Evolutionary conservation across 2,797 vertebrate species (phyloP), one percentile per base, ranked within the genome.

Genomic region (Tragopan temminckii): DNA sequence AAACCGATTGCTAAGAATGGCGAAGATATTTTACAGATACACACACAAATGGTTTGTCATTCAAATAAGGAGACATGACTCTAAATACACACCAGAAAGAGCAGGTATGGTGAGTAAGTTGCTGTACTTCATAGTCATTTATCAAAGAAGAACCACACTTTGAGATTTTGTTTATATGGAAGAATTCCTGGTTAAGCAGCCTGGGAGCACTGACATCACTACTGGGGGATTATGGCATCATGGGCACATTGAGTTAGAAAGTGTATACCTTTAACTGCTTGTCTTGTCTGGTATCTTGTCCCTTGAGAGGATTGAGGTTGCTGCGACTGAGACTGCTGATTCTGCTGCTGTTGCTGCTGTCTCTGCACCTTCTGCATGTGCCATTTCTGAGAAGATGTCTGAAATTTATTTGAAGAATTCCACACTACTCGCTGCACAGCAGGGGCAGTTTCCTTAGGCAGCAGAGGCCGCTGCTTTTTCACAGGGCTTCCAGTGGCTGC

Each of bases 241-340:
- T 35, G 61, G 71, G 93, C 72, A 82, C 69, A 88, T 24, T 81
- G 78, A 78, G 78, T 90, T 62, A 96, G 46, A 33, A 89, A 95
- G 68, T 38, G 66, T 93, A 77, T 98, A 99, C 99, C 99, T 98
- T 99, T 99, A 96, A 98, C 98, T 86, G 99, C 98, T 97, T 99
- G 99, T 98, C 99, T 99, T 92, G 99, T 99, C 98, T 99, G 99
- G 79, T 99, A 99, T 96, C 99, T 98, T n/a, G 98, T 99, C 96
- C 99, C 99, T 96, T 99, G 98, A 85, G 98, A 98, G 84, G 98
- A 98, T 97, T 98, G 98, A 96, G 98, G 98, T 94, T 97, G 98
- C 84, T 97, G 97, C 46, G 96, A 95, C 40, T 97, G 97, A 85
- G 74, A 97, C 81, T 97, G 97, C 83, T 98, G 98, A 74, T 94